Conservation (phyloP, 1,140 invertebrate genomes). For the Orussus abietinus region DNA sequence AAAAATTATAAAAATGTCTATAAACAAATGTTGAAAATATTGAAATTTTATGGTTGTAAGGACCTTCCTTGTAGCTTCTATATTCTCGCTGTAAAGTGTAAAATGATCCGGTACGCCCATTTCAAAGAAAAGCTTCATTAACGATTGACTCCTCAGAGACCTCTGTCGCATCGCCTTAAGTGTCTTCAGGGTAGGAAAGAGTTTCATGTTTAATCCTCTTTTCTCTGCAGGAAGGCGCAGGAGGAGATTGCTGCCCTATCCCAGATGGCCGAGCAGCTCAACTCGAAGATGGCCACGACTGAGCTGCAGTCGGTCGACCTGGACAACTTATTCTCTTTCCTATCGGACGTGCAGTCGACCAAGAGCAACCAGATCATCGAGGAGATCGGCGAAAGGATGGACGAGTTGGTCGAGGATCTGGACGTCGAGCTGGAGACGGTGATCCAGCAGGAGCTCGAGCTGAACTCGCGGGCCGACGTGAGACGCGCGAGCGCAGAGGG, state of each 20-base stretch:
- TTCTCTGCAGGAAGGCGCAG: slow-evolving; percentile 64
- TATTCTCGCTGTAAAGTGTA: too few relatives aligned
- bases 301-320: slow-evolving; percentile 74
- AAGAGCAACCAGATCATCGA: slow-evolving; percentile 66
- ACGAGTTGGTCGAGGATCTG: slow-evolving; percentile 74
- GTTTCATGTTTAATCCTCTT: too few relatives aligned
- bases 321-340: slow-evolving; percentile 90
- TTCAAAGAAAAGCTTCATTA: too few relatives aligned
- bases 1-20: too few relatives aligned
- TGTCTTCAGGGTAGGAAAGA: too few relatives aligned
- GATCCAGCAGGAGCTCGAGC: slow-evolving; percentile 57
- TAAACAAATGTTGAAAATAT: too few relatives aligned
- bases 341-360: slow-evolving; percentile 75
- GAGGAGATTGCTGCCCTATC: slow-evolving; percentile 72
- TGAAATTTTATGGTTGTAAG: too few relatives aligned
- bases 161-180: too few relatives aligned
- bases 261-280: slow-evolving; percentile 73
- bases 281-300: slow-evolving; percentile 58
- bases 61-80: too few relatives aligned
- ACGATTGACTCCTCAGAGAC: too few relatives aligned
- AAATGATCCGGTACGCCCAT: too few relatives aligned
- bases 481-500: slow-evolving; percentile 43
- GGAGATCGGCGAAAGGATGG: slow-evolving; percentile 82
- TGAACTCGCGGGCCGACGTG: slow-evolving; percentile 41
- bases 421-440: slow-evolving; percentile 67